Conservation (phyloP, 37 sponge, comb jelly and placozoan genomes). For the Mnemiopsis leidyi region DNA sequence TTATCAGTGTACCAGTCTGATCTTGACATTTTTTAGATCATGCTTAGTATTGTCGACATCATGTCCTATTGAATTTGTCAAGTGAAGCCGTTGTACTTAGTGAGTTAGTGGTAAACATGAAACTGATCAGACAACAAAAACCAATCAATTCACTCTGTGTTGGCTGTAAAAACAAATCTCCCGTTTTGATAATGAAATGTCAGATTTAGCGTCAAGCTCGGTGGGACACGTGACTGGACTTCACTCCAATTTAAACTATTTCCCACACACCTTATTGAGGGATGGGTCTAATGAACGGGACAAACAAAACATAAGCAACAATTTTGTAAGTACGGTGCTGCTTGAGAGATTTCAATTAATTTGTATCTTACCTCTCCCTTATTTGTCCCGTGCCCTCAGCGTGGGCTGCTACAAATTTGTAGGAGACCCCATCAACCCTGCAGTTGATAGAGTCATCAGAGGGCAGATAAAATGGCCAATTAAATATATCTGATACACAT, state of each 20-base stretch:
- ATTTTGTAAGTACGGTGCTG: not conserved
- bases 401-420: no score
- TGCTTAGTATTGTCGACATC: no score
- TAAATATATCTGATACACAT: no score
- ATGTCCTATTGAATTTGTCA: no score
- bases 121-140: not conserved
- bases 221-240: not conserved
- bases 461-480: no score
- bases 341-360: conserved; percentile 59
- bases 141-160: not conserved
- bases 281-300: not conserved
- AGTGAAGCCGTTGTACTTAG: no score
- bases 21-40: no score
- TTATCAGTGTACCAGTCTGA: no score
- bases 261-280: not conserved
- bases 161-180: not conserved
- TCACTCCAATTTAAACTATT: not conserved
- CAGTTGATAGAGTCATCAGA: no score
- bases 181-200: not conserved
- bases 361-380: not conserved
- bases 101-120: no score
- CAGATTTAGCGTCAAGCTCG: not conserved
- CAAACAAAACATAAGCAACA: not conserved
- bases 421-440: no score
- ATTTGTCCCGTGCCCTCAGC: not conserved